Percentiles rank a stretch among this genome's conserved stretches.
phyloP scores from a whole-genome alignment of 1,140 invertebrate species.

The Bombus ignitus region DNA sequence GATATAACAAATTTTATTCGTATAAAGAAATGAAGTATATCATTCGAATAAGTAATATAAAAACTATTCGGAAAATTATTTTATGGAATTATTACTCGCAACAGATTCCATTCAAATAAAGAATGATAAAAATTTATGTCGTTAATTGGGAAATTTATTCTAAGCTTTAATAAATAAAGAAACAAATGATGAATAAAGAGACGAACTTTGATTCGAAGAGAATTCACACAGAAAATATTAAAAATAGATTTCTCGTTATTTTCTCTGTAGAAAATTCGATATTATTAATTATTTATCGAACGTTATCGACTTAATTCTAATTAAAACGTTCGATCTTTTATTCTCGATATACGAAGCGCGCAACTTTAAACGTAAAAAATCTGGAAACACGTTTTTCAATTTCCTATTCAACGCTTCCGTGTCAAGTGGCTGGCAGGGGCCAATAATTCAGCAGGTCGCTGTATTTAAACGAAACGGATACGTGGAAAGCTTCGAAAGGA shows the following conservation, averaged over 20 bases:
- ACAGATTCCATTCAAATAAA: not conserved
- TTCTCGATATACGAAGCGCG: not conserved
- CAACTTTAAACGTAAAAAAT: not conserved
- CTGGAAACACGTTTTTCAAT: not conserved
- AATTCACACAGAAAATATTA: not conserved
- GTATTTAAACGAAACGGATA: slow-evolving; percentile 7
- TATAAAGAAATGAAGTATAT: not conserved
- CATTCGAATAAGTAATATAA: too few relatives aligned
- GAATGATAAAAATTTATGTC: too few relatives aligned
- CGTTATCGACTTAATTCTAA: not conserved
- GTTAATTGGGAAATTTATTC: too few relatives aligned
- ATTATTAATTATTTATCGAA: not conserved
- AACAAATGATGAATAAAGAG: too few relatives aligned
- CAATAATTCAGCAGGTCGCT: slow-evolving; percentile 12
- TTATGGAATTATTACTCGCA: not conserved
- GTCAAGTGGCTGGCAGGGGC: not conserved
- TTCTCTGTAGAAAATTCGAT: not conserved
- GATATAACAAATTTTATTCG: not conserved
- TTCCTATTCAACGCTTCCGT: not conserved
- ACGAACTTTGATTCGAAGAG: too few relatives aligned
- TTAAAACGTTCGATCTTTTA: not conserved
- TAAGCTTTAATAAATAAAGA: too few relatives aligned
- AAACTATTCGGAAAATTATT: not conserved
- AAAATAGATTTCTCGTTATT: not conserved
- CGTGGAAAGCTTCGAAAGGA: not conserved